Conservation (phyloP, 2,113 vertebrate species). For the Tympanuchus pallidicinctus region DNA sequence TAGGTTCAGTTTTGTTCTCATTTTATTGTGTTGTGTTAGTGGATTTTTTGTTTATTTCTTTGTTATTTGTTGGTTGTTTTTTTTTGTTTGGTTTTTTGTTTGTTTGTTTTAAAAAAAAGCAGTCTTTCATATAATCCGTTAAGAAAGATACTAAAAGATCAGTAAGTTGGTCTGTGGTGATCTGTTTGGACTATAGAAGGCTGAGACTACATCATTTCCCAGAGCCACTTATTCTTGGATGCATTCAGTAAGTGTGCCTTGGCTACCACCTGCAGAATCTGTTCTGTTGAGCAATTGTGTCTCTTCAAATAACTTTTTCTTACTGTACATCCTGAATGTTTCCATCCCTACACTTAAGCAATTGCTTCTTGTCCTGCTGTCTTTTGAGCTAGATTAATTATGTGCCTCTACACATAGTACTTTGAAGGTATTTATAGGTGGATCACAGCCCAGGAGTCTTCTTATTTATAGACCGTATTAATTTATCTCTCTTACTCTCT, state of each 20-base stretch:
- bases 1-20: not conserved
- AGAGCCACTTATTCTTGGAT: not conserved
- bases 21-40: not conserved
- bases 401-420: not conserved
- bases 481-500: slow-evolving; percentile 29
- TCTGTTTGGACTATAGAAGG: not conserved
- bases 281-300: not conserved
- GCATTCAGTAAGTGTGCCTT: not conserved
- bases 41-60: not conserved
- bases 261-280: not conserved
- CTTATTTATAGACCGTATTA: slow-evolving; percentile 29
- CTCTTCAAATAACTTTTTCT: slow-evolving; percentile 29
- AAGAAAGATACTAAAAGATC: not conserved
- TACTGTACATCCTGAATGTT: not conserved
- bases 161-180: not conserved
- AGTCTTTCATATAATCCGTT: not conserved
- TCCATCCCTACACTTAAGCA: slow-evolving; percentile 20
- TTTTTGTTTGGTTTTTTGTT: not conserved
- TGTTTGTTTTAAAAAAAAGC: not conserved
- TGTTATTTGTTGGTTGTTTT: not conserved
- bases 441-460: slow-evolving; percentile 29
- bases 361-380: slow-evolving; percentile 3
- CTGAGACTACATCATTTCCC: not conserved
- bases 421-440: slow-evolving; percentile 38
- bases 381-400: slow-evolving; percentile 41